Evolutionary conservation across 2,797 vertebrate genomes (phyloP).

Genomic region (Xiphophorus birchmanni): DNA sequence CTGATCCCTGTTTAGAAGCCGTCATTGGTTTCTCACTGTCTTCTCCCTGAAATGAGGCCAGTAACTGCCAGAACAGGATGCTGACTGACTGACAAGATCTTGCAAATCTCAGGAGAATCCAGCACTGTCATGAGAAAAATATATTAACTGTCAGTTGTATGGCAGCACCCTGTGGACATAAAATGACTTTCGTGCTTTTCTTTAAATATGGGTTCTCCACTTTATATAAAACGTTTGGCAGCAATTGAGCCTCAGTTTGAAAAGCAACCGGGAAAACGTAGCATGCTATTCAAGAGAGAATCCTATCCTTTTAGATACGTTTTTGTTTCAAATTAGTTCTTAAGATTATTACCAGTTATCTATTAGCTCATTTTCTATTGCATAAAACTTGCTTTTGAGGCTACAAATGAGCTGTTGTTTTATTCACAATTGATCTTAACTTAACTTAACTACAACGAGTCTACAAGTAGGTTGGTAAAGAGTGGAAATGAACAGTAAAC

Average conservation of each 20-base stretch:
- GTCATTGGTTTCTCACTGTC: conserved; percentile 7
- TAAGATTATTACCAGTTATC: background rate
- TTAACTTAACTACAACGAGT: background rate
- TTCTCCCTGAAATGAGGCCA: conserved; percentile 15
- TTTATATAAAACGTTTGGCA: background rate
- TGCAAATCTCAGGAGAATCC: conserved; percentile 12
- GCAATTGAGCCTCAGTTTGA: background rate
- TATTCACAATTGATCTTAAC: background rate
- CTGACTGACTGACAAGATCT: conserved; percentile 18
- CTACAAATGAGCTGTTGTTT: background rate
- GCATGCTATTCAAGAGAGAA: background rate
- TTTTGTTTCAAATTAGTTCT: background rate
- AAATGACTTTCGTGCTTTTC: conserved; percentile 7
- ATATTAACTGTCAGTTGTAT: conserved; percentile 14
- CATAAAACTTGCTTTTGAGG: background rate
- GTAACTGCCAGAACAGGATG: conserved; percentile 12
- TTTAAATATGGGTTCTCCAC: background rate
- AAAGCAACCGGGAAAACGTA: background rate
- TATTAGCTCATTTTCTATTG: background rate
- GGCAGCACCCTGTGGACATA: conserved; percentile 9
- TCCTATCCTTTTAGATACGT: too few species aligned
- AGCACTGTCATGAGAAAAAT: conserved; percentile 20
- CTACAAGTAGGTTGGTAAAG: background rate
- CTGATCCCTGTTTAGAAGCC: conserved; percentile 14
- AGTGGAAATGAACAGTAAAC: background rate